Base-by-base conservation (phyloP, 2,113 vertebrate species). In the Cyprinodon variegatus region DNA sequence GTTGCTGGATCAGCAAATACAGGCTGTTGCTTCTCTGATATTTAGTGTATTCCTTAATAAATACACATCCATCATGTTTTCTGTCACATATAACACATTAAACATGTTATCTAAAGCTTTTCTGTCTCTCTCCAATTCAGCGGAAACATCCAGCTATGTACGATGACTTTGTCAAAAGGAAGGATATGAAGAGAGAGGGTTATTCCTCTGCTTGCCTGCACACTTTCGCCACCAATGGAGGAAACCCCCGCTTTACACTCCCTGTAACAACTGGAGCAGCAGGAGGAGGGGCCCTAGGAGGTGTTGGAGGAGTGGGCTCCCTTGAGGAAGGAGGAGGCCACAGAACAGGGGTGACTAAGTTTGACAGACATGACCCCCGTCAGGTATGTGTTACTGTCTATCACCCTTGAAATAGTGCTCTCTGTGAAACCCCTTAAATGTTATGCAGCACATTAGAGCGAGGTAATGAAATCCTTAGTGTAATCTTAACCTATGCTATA, bases 151-250 rank as follows among this genome's bases (percentile, higher is more conserved):
- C 94, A 74, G 90, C 93, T 5, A 95, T 95, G 94, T 95, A 95
- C 72, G 92, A 95, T 90, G 94, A 95, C 89, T 95, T 95, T 92
- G 92, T 95, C 78, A 94, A 94, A 83, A 94, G 94, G 84, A 95
- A 95, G 83, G 94, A 95, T 70, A 92, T 95, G 86, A 95, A 95
- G 87, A 88, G 94, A 87, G 94, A 95, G 86, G 93, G 93, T 3
- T 95, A 92, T 85, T 86, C 91, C 71, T 92, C 93, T 4, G 87
- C 75, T 39, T 82, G 90, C 13, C 79, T 93, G 76, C 92, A 93
- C 77, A 86, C 66, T 65, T 88, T 91, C 77, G 70, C 86, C 61
- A 64, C 80, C 69, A 91, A 91, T 65, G 89, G 87, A 83, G 88
- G 87, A 67, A 90, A 78, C 70, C 50, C 70, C 48, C 91, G 89